phyloP scores from a whole-genome alignment of 2,888 invertebrate species.

The Ophion slaviceki region DNA sequence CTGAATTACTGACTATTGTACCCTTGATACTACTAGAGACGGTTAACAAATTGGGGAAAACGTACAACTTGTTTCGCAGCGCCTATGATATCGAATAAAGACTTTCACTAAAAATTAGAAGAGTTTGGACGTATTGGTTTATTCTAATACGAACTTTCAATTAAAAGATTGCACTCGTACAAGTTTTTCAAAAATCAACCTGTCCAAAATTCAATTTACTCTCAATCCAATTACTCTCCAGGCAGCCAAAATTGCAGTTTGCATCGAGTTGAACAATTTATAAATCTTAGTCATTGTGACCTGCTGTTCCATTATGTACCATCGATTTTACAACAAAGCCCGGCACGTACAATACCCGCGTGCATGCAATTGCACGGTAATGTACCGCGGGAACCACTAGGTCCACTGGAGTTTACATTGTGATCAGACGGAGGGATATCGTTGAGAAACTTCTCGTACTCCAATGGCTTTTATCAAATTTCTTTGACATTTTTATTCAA shows the following conservation, averaged over 20 bases:
- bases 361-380: slow-evolving; percentile 17
- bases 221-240: neutral
- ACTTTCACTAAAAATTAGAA: too few species aligned
- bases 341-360: slow-evolving; percentile 7
- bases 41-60: too few species aligned
- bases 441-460: slow-evolving; percentile 4
- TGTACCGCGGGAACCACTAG: slow-evolving; percentile 20
- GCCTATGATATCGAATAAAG: too few species aligned
- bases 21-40: too few species aligned
- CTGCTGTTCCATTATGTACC: neutral
- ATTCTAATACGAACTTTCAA: neutral
- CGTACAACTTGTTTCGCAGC: too few species aligned
- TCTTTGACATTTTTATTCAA: neutral
- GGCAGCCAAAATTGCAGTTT: neutral
- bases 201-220: neutral
- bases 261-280: neutral
- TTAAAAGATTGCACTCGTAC: neutral
- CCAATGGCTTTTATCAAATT: neutral
- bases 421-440: slow-evolving; percentile 37
- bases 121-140: neutral
- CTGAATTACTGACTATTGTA: too few species aligned
- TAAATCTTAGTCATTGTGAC: neutral
- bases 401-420: slow-evolving; percentile 34
- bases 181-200: neutral
- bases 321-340: neutral